phyloP scores from a whole-genome alignment of 2,113 vertebrate genomes.

The Centropus bengalensis region DNA sequence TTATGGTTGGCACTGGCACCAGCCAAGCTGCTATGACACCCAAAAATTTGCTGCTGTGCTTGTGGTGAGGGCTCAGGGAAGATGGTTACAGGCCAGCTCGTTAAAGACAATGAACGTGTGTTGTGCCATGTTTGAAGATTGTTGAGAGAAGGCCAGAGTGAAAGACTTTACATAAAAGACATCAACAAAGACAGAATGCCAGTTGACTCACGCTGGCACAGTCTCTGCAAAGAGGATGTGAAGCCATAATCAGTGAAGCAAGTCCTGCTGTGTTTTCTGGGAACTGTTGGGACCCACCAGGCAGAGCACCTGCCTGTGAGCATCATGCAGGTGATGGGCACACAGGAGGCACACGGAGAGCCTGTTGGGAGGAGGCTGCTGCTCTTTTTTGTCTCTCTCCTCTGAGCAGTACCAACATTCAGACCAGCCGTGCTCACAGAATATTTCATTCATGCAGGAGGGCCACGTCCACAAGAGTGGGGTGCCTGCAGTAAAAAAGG shows the following conservation, averaged over 20 bases:
- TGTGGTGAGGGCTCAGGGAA: neutral
- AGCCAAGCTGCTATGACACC: neutral
- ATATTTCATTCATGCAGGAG: neutral
- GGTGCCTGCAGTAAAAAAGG: neutral
- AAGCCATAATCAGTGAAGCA: neutral
- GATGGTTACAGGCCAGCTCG: neutral
- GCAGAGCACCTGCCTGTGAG: neutral
- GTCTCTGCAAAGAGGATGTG: neutral
- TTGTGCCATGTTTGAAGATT: neutral
- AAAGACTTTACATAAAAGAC: neutral
- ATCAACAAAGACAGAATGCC: neutral
- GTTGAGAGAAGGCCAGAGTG: neutral
- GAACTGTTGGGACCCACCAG: neutral
- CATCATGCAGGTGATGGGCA: accelerated
- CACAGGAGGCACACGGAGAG: neutral
- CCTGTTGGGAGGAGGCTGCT: neutral
- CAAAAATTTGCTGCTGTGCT: neutral
- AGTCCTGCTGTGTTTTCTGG: accelerated
- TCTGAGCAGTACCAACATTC: neutral
- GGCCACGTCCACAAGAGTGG: neutral
- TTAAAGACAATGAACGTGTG: neutral
- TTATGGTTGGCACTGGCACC: neutral
- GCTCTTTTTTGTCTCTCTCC: neutral
- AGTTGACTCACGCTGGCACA: neutral
- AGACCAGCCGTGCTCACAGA: neutral